Percentiles rank a stretch among this genome's conserved stretches.
Evolutionary conservation across 2,888 invertebrate species (phyloP).

Genomic region (Melangyna quadrimaculata): DNA sequence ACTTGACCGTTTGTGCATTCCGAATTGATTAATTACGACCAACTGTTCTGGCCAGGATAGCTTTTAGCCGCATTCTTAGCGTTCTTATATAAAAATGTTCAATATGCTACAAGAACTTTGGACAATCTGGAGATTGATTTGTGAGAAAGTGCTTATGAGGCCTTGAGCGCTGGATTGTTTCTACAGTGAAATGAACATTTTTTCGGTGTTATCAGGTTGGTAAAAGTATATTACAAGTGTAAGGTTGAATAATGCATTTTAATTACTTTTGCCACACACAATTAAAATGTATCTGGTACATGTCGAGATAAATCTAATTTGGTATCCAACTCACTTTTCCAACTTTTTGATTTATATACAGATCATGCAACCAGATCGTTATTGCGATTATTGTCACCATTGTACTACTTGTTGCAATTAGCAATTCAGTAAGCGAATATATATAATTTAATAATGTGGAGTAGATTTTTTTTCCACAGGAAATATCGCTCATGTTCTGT

Average conservation of each 20-base stretch:
- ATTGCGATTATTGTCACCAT: conserved; percentile 28
- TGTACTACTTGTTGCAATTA: conserved; percentile 51
- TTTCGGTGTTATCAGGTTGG: conserved; percentile 30
- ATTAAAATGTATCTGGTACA: conserved; percentile 42
- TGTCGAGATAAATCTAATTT: conserved; percentile 38
- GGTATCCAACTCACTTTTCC: conserved; percentile 44
- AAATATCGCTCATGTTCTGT: conserved; percentile 38
- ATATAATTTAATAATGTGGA: conserved; percentile 2
- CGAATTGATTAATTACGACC: conserved; percentile 52
- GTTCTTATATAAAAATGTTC: background rate
- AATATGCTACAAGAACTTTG: background rate
- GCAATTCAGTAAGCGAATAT: conserved; percentile 31
- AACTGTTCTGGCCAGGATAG: conserved; percentile 37
- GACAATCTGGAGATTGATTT: conserved; percentile 20
- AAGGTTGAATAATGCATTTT: conserved; percentile 15
- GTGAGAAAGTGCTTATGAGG: conserved; percentile 6
- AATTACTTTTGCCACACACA: conserved; percentile 35
- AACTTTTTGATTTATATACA: conserved; percentile 60
- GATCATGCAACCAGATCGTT: conserved; percentile 62
- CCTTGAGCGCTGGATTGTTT: conserved; percentile 4
- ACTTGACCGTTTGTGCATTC: conserved; percentile 19
- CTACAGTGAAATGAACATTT: background rate
- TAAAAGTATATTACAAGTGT: background rate
- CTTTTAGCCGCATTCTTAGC: conserved; percentile 14
- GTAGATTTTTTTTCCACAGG: conserved; percentile 40